A percentile compares a stretch with the other conserved stretches of the same genome.
These are phyloP conservation scores for Notolabrus celidotus DNA, from an alignment of 2,797 vertebrate genomes.

Conservation along the genomic window DNA sequence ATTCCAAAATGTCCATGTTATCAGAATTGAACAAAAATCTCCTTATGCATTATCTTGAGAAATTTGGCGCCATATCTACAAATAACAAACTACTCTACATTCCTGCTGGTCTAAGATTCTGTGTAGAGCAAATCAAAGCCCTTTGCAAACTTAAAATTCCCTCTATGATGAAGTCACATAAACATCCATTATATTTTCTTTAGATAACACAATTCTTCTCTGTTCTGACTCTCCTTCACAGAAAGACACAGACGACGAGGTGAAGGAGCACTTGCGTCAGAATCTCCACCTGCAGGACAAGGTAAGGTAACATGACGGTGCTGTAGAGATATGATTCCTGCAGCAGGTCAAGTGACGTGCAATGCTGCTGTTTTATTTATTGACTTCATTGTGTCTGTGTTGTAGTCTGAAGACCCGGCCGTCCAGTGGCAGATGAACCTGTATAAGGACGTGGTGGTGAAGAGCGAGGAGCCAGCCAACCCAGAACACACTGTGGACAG, in stretches of 20 bases:
- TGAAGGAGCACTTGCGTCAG: slow-evolving; percentile 92
- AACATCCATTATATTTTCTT: neutral
- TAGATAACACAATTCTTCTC: neutral
- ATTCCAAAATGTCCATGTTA: too few relatives aligned
- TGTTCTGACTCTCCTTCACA: slow-evolving; percentile 66
- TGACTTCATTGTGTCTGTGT: neutral
- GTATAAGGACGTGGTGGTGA: slow-evolving; percentile 93
- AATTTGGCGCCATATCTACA: too few relatives aligned
- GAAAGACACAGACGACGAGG: slow-evolving; percentile 98
- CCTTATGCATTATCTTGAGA: too few relatives aligned
- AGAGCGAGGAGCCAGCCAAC: slow-evolving; percentile 87
- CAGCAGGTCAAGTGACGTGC: too few relatives aligned
- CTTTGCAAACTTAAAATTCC: too few relatives aligned
- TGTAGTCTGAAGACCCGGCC: slow-evolving; percentile 94
- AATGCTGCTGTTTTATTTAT: too few relatives aligned
- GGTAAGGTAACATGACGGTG: slow-evolving; percentile 75
- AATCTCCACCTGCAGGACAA: slow-evolving; percentile 97
- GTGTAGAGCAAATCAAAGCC: too few relatives aligned
- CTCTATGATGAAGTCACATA: too few relatives aligned
- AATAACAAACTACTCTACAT: too few relatives aligned
- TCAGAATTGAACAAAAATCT: too few relatives aligned
- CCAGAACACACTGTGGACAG: slow-evolving; percentile 90
- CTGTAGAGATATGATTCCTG: too few relatives aligned
- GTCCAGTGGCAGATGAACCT: slow-evolving; percentile 98
- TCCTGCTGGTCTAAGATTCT: too few relatives aligned